Base-by-base conservation (phyloP, 2,113 vertebrate species). In the Coregonus clupeaformis region DNA sequence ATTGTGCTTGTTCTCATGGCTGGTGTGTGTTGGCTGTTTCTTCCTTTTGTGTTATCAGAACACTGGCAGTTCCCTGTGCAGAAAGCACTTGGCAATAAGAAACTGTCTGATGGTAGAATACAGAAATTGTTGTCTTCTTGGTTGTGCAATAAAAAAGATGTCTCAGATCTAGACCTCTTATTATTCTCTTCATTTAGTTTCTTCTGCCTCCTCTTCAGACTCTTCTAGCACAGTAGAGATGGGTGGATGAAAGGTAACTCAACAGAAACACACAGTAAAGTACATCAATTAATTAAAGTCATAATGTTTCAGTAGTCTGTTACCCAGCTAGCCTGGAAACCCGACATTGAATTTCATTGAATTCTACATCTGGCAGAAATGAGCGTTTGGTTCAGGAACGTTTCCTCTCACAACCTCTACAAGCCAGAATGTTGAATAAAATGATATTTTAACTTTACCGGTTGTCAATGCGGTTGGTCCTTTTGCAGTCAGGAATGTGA, bases 21-120 rank as follows among this genome's bases (percentile, higher is more conserved):
- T 55, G 52, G 52, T 55, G 52, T 14, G 52, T 55, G 52, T 55
- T 52, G 49, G 49, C 49, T 52, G 49, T 52, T 52, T 52, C 16
- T 52, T 52, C 49, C 57, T 22, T 60, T 6, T 60, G n/a, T 60
- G 57, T 24, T 1, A 16, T 60, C 57, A 60, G 20, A 60, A 60
- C 57, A 22, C 57, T 60, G 57, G 57, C 57, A 29, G 29, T 78
- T 86, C 69, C 84, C 70, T 85, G 82, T 87, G 80, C 83, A 88
- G 85, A 84, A 47, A 74, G 36, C 57, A 77, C 60, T 70, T 69
- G 67, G 77, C 3, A 16, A 42, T 69, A 73, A 65, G 66, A 52
- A 87, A 80, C 79, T 45, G 9, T 36, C 63, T 73, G 16, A 14
- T 57, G 29, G 77, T 68, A 25, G 69, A 32, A 63, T 59, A 74